These are phyloP conservation scores for Agriopis marginaria DNA, from an alignment of 2,888 invertebrate species.

Conservation along the genomic window DNA sequence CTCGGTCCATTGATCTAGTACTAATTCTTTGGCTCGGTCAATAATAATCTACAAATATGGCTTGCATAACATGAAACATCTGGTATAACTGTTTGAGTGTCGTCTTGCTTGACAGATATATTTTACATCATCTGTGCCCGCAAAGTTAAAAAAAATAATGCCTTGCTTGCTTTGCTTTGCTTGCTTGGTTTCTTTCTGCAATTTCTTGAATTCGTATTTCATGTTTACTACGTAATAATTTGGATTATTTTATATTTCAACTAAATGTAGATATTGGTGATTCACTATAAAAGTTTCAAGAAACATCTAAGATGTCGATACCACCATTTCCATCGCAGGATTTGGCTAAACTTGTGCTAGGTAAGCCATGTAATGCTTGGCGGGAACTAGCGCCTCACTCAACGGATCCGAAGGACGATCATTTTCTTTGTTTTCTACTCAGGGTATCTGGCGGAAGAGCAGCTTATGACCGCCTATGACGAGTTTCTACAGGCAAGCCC, in stretches of 20 bases:
- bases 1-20: too few relatives aligned
- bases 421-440: constrained; percentile 48
- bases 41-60: too few relatives aligned
- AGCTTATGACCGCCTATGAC: constrained; percentile 82
- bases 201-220: too few relatives aligned
- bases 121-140: too few relatives aligned
- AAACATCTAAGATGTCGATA: constrained; percentile 62
- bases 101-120: too few relatives aligned
- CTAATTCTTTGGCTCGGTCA: too few relatives aligned
- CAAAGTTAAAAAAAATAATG: too few relatives aligned
- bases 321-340: constrained; percentile 79
- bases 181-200: too few relatives aligned
- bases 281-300: neutral
- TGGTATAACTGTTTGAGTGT: too few relatives aligned
- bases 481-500: constrained; percentile 81
- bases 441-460: constrained; percentile 83
- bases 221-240: neutral
- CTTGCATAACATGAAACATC: too few relatives aligned
- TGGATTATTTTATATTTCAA: constrained; percentile 2
- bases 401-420: constrained; percentile 45
- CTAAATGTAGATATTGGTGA: constrained; percentile 28
- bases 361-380: constrained; percentile 69
- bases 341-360: constrained; percentile 80
- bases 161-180: too few relatives aligned
- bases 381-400: constrained; percentile 66